These are phyloP conservation scores for Oxyruncus cristatus DNA, from an alignment of 2,113 vertebrate species.

Conservation along the genomic window DNA sequence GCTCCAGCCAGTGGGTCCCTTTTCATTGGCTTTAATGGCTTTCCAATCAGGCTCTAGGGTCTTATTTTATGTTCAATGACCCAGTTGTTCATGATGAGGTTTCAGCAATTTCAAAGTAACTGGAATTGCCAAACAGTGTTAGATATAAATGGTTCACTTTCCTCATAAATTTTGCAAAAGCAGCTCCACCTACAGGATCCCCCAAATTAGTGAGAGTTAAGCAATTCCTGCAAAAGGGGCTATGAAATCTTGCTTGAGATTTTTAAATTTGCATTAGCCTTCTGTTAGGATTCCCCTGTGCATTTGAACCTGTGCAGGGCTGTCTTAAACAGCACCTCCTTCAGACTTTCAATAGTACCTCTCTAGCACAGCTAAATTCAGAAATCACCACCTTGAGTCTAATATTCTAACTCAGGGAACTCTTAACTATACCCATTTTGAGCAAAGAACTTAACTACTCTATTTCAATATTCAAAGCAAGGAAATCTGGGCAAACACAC, in stretches of 20 bases:
- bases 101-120: constrained; percentile 27
- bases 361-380: background rate
- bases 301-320: background rate
- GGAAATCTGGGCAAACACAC: background rate
- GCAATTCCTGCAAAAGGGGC: background rate
- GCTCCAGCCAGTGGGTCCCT: background rate
- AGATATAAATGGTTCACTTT: background rate
- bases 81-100: background rate
- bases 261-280: background rate
- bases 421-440: background rate
- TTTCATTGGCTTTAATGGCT: constrained; percentile 4
- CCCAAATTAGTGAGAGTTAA: background rate
- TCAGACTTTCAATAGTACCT: background rate
- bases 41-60: constrained; percentile 15
- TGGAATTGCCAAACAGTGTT: background rate
- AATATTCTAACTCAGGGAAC: background rate
- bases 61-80: constrained; percentile 39
- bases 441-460: background rate
- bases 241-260: background rate
- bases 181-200: constrained; percentile 2
- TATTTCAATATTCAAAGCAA: background rate
- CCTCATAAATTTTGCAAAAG: constrained; percentile 22
- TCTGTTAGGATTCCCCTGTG: background rate
- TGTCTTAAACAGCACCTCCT: background rate
- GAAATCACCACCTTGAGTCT: background rate